Evolutionary conservation across 2,113 vertebrate genomes (phyloP), one percentile per base, ranked within the genome.

Genomic region (Lycocorax pyrrhopterus): DNA sequence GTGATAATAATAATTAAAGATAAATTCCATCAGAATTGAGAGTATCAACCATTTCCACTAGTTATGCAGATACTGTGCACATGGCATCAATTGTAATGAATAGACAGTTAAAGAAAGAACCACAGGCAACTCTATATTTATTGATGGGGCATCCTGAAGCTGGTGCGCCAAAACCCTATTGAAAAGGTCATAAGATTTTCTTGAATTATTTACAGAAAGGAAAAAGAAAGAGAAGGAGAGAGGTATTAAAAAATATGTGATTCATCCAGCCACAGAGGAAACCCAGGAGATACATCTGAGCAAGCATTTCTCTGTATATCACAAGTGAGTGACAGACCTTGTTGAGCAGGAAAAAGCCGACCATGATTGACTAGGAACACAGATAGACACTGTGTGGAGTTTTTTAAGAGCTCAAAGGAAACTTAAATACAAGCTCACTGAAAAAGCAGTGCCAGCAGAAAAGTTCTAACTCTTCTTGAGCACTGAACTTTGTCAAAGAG

Each of bases 201-300:
- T 79, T 64, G 19, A 74, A 71, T 78, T 84, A 58, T 49, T 56
- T 62, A 55, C 14, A 59, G 41, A 66, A 49, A 64, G 3, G 2
- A 49, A 14, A 43, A 19, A 35, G 9, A 56, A 27, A 52, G 6
- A 33, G 12, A 51, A 43, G 51, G 6, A 56, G 9, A 26, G 4
- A 52, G 3, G 7, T 5, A 51, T 51, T 47, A 16, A 74, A 91
- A 60, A 78, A 17, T n/a, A 44, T 0, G 1, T 35, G 5, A 1
- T 46, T 71, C 60, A 46, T 49, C 16, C 63, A 84, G 27, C 7
- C 33, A 63, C 32, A 72, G 16, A 86, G 33, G 52, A 92, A 68
- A 84, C 6, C 10, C 64, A 43, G 21, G 46, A 87, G 76, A 69
- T 13, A 33, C 2, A 41, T 21, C 25, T 59, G 35, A 94, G 30